Conservation (phyloP, 2,888 invertebrate genomes). For the Melanophora roralis region DNA sequence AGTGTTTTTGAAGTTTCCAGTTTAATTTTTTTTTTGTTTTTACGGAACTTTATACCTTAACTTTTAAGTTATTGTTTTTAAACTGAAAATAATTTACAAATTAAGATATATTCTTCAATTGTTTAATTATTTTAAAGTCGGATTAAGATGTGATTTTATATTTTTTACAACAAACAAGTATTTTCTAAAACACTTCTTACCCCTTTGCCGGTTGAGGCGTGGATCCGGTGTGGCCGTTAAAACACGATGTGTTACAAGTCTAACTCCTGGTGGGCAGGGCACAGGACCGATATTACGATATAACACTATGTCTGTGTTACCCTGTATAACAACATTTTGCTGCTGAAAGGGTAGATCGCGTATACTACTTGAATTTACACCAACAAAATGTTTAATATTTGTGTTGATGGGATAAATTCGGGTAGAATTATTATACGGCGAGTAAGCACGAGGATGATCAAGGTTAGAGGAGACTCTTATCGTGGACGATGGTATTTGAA, state of each 20-base stretch:
- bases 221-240: slow-evolving; percentile 70
- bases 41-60: too few relatives aligned
- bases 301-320: slow-evolving; percentile 74
- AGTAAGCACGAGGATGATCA: slow-evolving; percentile 59
- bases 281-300: slow-evolving; percentile 73
- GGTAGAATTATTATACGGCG: slow-evolving; percentile 29
- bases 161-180: too few relatives aligned
- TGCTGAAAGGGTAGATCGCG: slow-evolving; percentile 60
- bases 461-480: slow-evolving; percentile 62
- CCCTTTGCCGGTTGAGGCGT: slow-evolving; percentile 71
- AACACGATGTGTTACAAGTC: slow-evolving; percentile 72
- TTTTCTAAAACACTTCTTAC: slow-evolving; percentile 67
- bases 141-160: too few relatives aligned
- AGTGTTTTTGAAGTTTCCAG: too few relatives aligned
- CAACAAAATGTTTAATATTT: slow-evolving; percentile 53
- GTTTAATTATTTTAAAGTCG: too few relatives aligned
- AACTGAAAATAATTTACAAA: too few relatives aligned
- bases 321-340: slow-evolving; percentile 73
- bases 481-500: slow-evolving; percentile 63
- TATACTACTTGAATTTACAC: slow-evolving; percentile 48
- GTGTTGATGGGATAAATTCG: slow-evolving; percentile 40
- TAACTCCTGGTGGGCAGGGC: slow-evolving; percentile 75
- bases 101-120: too few relatives aligned
- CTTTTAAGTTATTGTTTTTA: too few relatives aligned
- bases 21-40: too few relatives aligned